Conservation (phyloP, 1,140 invertebrate genomes). For the Euura saliciscinereae region DNA sequence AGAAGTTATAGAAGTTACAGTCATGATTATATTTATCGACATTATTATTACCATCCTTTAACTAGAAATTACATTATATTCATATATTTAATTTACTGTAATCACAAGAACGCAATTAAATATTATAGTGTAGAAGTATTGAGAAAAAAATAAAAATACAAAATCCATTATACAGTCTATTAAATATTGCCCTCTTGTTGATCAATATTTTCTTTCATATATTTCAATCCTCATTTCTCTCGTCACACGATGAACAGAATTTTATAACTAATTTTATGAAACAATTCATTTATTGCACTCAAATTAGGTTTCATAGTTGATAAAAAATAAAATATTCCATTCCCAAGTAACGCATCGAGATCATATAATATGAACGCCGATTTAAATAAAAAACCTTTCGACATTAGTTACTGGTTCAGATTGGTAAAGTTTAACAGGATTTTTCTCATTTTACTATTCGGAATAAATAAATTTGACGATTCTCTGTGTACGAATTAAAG, state of each 20-base stretch:
- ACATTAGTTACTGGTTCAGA: background rate
- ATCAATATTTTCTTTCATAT: too few species aligned
- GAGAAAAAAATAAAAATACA: too few species aligned
- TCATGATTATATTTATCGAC: slow-evolving; percentile 20
- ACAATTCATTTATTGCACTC: too few species aligned
- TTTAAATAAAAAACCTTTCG: too few species aligned
- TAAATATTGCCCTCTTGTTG: background rate
- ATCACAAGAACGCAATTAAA: slow-evolving; percentile 6
- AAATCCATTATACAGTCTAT: slow-evolving; percentile 1
- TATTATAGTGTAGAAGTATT: background rate
- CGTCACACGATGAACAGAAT: background rate
- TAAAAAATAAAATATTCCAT: too few species aligned
- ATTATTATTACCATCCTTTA: background rate
- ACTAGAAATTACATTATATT: background rate
- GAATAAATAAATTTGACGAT: background rate
- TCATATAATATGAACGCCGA: too few species aligned
- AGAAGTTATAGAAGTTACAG: slow-evolving; percentile 35
- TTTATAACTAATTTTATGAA: too few species aligned
- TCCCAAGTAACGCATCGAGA: too few species aligned
- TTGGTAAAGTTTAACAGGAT: background rate
- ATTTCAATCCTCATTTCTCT: background rate
- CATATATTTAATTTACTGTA: background rate
- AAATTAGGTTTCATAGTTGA: too few species aligned
- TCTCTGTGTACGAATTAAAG: background rate
- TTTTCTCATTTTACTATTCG: background rate